These are phyloP conservation scores for Drosophila bipectinata DNA, from an alignment of 1,140 invertebrate genomes.

Conservation along the genomic window DNA sequence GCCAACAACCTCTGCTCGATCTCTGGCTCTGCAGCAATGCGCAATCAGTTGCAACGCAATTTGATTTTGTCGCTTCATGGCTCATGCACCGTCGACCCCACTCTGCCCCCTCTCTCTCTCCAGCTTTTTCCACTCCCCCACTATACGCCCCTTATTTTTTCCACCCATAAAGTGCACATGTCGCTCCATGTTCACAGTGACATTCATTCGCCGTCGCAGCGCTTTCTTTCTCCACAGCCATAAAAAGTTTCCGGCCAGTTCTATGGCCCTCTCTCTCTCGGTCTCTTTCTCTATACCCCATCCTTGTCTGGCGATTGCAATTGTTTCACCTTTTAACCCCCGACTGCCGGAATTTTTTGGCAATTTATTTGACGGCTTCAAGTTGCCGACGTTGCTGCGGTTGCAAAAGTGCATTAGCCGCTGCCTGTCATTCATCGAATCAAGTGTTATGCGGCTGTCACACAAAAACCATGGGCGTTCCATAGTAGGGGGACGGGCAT, in stretches of 20 bases:
- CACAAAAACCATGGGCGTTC: constrained; percentile 18
- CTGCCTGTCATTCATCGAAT: constrained; percentile 67
- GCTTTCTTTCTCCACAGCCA: constrained; percentile 69
- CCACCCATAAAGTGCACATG: constrained; percentile 79
- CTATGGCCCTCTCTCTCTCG: not conserved
- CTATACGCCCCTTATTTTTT: constrained; percentile 5
- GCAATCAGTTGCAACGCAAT: constrained; percentile 80
- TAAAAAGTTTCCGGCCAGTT: constrained; percentile 64
- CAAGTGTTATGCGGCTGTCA: constrained; percentile 50
- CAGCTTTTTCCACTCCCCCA: not conserved
- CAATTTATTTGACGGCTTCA: constrained; percentile 81
- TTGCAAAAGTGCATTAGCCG: constrained; percentile 81
- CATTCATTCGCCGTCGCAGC: constrained; percentile 78
- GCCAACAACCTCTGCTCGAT: constrained; percentile 21
- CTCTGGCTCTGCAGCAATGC: constrained; percentile 55
- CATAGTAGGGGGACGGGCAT: not conserved
- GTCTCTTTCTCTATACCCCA: not conserved
- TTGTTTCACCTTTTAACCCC: constrained; percentile 58
- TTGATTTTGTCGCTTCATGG: constrained; percentile 81
- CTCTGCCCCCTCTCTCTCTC: not conserved
- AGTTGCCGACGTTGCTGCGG: constrained; percentile 78
- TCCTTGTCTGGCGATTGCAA: constrained; percentile 61
- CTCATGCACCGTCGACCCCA: constrained; percentile 45
- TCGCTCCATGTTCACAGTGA: constrained; percentile 81
- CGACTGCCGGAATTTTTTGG: constrained; percentile 48